phyloP scores from a whole-genome alignment of 2,113 vertebrate genomes.

The Psittacula cyanocephala region DNA sequence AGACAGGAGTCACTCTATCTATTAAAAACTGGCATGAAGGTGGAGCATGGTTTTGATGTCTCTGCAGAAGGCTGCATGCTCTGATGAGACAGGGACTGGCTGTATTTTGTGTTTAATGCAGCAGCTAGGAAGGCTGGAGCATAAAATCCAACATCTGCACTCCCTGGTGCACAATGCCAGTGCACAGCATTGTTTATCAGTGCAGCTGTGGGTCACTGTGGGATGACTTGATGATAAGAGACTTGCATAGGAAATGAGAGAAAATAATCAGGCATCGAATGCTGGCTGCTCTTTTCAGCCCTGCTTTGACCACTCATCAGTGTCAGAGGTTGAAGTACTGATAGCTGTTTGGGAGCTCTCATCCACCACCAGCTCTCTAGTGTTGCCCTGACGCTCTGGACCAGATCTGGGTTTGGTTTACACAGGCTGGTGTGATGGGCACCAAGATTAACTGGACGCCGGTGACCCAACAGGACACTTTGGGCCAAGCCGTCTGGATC shows the following conservation, averaged over 20 bases:
- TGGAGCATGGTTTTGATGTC: neutral
- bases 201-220: constrained; percentile 33
- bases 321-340: neutral
- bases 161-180: neutral
- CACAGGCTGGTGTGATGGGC: neutral
- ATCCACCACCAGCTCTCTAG: neutral
- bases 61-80: neutral
- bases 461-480: neutral
- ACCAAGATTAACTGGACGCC: neutral
- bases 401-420: neutral
- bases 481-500: neutral
- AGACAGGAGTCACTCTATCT: neutral
- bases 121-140: constrained; percentile 4
- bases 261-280: neutral
- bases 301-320: neutral
- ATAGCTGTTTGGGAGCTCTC: neutral
- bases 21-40: neutral
- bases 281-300: neutral
- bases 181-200: neutral
- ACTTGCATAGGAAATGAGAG: constrained; percentile 19
- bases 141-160: neutral
- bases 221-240: neutral
- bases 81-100: neutral
- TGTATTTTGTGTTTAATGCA: neutral
- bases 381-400: neutral